A percentile compares a stretch with the other conserved stretches of the same genome.
phyloP scores from a whole-genome alignment of 2,888 invertebrate species.

The Parnassius smintheus region DNA sequence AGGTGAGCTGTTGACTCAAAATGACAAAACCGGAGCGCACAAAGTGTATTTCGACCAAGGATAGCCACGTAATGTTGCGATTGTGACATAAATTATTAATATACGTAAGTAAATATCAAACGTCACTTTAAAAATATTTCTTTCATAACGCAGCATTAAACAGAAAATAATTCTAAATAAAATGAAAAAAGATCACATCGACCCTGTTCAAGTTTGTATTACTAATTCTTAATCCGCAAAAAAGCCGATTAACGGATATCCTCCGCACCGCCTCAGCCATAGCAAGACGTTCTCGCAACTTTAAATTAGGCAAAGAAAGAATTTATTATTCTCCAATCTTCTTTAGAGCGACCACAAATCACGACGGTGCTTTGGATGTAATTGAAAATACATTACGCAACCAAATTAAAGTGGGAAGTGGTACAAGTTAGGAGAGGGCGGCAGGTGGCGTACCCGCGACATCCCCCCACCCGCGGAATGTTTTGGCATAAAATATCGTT shows the following conservation, averaged over 20 bases:
- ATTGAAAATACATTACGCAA: slow-evolving; percentile 82
- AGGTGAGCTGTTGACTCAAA: slow-evolving; percentile 10
- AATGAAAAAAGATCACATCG: background rate
- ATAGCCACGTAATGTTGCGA: slow-evolving; percentile 9
- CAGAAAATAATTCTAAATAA: background rate
- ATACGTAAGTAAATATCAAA: slow-evolving; percentile 14
- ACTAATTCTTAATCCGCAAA: slow-evolving; percentile 13
- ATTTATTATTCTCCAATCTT: slow-evolving; percentile 66
- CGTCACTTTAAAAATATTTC: slow-evolving; percentile 8
- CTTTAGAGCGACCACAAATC: slow-evolving; percentile 73
- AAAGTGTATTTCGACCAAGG: slow-evolving; percentile 16
- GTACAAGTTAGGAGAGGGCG: slow-evolving; percentile 74
- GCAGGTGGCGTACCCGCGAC: slow-evolving; percentile 72
- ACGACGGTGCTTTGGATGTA: slow-evolving; percentile 73
- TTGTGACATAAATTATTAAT: slow-evolving; percentile 13
- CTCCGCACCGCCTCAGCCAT: slow-evolving; percentile 17
- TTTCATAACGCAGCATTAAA: background rate
- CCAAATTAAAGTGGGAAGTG: slow-evolving; percentile 81
- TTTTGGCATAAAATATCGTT: slow-evolving; percentile 83
- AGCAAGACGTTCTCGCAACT: slow-evolving; percentile 46
- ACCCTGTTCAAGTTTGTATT: background rate
- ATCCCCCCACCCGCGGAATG: slow-evolving; percentile 75
- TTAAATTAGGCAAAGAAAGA: slow-evolving; percentile 66
- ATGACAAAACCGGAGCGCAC: slow-evolving; percentile 13
- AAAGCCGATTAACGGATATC: slow-evolving; percentile 4